phyloP scores from a whole-genome alignment of 2,113 vertebrate species.

The Chionis minor region DNA sequence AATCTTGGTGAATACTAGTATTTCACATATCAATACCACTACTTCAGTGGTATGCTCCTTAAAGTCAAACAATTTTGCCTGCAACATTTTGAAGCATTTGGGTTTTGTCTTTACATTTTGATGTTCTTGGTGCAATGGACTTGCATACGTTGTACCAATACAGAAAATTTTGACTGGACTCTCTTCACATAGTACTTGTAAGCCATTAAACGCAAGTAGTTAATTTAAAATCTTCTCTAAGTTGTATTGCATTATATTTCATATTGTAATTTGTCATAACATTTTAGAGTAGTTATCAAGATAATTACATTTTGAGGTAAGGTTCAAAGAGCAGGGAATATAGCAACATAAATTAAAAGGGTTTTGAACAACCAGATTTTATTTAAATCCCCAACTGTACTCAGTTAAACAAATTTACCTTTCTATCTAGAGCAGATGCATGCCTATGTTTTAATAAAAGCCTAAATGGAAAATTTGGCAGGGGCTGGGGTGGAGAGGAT shows the following conservation, averaged over 20 bases:
- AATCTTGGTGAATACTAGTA: not conserved
- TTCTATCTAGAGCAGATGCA: constrained; percentile 2
- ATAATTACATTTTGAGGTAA: constrained; percentile 48
- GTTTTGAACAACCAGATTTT: constrained; percentile 52
- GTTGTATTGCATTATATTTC: not conserved
- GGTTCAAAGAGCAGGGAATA: constrained; percentile 3
- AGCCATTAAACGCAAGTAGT: not conserved
- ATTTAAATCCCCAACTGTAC: constrained; percentile 43
- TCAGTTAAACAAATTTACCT: constrained; percentile 55
- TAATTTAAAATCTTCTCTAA: constrained; percentile 35
- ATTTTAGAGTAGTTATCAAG: constrained; percentile 27
- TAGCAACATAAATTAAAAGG: constrained; percentile 41
- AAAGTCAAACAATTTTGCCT: not conserved
- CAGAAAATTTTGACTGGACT: not conserved
- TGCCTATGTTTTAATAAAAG: constrained; percentile 28
- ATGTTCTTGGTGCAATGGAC: accelerated
- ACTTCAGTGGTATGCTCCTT: not conserved
- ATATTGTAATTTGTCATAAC: constrained; percentile 14
- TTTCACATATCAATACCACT: not conserved
- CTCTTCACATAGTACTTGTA: not conserved
- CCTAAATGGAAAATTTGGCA: not conserved
- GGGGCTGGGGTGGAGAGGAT: not conserved
- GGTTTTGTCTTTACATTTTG: not conserved
- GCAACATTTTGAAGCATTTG: not conserved
- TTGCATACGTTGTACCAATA: not conserved